Base-by-base conservation (phyloP, 2,797 vertebrate species). In the Anguilla marmorata region DNA sequence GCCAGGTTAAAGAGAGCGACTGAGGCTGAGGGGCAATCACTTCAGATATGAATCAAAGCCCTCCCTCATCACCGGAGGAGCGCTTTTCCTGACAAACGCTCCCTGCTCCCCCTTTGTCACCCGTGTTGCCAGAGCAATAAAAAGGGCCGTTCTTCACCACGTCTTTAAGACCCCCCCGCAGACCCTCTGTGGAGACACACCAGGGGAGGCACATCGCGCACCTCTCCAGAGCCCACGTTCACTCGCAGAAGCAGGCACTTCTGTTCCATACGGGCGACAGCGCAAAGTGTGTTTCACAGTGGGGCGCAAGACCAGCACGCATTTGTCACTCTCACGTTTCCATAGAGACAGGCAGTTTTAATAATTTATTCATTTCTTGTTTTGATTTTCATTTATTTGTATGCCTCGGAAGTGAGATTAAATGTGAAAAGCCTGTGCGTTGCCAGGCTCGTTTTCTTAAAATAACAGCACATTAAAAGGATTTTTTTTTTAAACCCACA, bases 331-430 rank as follows among this genome's bases (percentile, higher is more conserved):
- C 41, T 82, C 79, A 82, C 41, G 41, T 82, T 82, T 50, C 79
- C 45, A 82, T 82, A 45, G 45, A 45, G 79, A 82, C 79, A 50
- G 45, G 79, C 45, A n/a, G 33, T 50, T 50, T 82, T 48, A 82
- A 50, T 82, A n/a, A 82, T 82, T 82, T 27, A 50, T 50, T n/a
- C 79, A 82, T 82, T 82, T 11, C 79, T 50, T 82, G 79, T 82
- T 82, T 50, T 50, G 79, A 82, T 82, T 50, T 82, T 82, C 41
- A 82, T 21, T 82, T 82, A 82, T 50, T n/a, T 30, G 79, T 24
- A 82, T 11, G 41, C 21, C 45, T 24, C 24, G 37, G 79, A n/a
- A 24, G 45, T 82, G 41, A 82, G 41, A 50, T 50, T 50, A 24
- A 82, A 82, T 33, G 24, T 76, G 79, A 82, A 27, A 82, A 82